Evolutionary conservation across 2,113 vertebrate species (phyloP), one percentile per base, ranked within the genome.

Genomic region (Circaetus cinerascens): DNA sequence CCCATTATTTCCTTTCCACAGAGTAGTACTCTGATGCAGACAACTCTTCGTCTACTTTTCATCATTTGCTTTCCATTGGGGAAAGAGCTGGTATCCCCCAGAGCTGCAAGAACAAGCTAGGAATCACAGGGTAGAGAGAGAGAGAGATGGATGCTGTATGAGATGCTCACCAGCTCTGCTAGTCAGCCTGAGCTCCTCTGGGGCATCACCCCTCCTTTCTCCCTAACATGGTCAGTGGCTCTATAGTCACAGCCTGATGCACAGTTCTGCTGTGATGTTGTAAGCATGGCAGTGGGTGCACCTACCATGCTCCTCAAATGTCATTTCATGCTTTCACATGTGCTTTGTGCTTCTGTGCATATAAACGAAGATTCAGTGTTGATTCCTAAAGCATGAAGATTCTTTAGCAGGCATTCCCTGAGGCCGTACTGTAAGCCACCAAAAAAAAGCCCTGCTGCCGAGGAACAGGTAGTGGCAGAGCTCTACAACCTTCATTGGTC

Each of bases 261-360:
- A 2, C 1, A 2, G 38, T 6, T 27, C 75, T 55, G 55, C 43
- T 55, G 59, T 2, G 0, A 11, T 8, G 34, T 2, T 7, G 11
- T 13, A 34, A 59, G 67, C 43, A 13, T 36, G 62, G 21, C 36
- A 40, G n/a, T 5, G 3, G 12, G 12, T 45, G 67, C 50, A n/a
- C 46, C n/a, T 36, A 10, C 46, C 29, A 4, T 1, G 1, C 48
- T 59, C 29, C 57, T 75, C 11, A 10, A 10, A 6, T 8, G 22
- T 18, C 19, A 3, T 18, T 59, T 16, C 4, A 1, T 27, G 30
- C 79, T 79, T 38, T 79, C 30, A 15, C 11, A 0, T 4, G 38
- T 30, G 41, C 62, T 69, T n/a, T 64, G 43, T 77, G 56, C 34
- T 63, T 32, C 74, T n/a, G 34, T 41, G 75, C 17, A 1, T 11